These are phyloP conservation scores for Brotula barbata DNA, from an alignment of 2,797 vertebrate species.

Conservation along the genomic window DNA sequence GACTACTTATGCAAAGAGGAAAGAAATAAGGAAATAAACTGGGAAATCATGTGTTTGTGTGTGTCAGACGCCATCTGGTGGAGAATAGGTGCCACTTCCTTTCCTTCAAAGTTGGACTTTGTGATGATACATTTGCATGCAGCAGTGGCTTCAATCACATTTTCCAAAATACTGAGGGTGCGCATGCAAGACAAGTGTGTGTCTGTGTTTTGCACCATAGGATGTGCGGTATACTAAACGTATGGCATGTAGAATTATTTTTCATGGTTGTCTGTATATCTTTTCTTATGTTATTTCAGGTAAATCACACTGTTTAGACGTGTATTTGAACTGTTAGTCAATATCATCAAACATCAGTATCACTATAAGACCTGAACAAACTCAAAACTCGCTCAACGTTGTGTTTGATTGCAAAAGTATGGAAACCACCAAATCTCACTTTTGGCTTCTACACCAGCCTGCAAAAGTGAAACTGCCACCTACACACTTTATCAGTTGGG, in stretches of 20 bases:
- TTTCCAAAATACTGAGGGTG: constrained; percentile 25
- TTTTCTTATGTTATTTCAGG: no score
- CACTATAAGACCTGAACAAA: no score
- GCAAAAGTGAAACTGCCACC: constrained; percentile 52
- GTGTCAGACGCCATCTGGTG: constrained; percentile 67
- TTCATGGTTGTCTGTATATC: no score
- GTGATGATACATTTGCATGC: constrained; percentile 36
- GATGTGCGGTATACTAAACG: no score
- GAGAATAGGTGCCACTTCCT: constrained; percentile 20
- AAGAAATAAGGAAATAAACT: not conserved
- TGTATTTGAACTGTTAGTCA: no score
- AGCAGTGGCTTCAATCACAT: constrained; percentile 22
- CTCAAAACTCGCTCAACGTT: not conserved
- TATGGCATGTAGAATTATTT: no score
- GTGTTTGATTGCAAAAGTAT: constrained; percentile 7
- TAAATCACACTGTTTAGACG: no score
- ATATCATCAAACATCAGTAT: no score
- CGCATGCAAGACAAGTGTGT: not conserved
- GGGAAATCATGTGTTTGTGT: not conserved
- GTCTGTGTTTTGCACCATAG: no score
- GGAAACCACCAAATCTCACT: constrained; percentile 31
- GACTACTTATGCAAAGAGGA: not conserved
- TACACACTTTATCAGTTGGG: constrained; percentile 47
- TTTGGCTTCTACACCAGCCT: constrained; percentile 35
- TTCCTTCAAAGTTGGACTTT: not conserved